Base-by-base conservation (phyloP, 2,797 vertebrate species). In the Poecile montanus region DNA sequence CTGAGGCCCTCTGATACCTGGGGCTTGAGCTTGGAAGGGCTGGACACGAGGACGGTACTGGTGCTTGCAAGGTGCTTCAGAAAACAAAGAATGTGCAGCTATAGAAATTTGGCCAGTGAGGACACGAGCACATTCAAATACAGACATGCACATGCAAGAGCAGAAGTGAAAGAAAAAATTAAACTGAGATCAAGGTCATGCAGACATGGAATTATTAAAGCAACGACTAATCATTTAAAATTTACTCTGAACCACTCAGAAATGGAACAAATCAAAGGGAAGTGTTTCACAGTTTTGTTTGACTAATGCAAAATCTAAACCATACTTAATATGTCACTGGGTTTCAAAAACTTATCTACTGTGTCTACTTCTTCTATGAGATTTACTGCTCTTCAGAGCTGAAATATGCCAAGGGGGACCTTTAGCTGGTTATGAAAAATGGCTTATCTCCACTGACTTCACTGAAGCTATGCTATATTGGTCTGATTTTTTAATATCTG, bases 351-450 rank as follows among this genome's bases (percentile, higher is more conserved):
- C 54, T 88, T 91, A 91, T 40, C 71, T 92, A 62, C 2, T 5
- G 34, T 70, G 34, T 78, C 65, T 82, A 22, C 54, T 53, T 80
- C 81, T 82, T 79, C 53, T 75, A 42, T 62, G 85, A 91, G 85
- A 88, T 79, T 84, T 93, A 90, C 85, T 71, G 44, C 45, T 93
- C 57, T 86, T 91, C 40, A 84, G 79, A 93, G 85, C 66, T 94
- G 87, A 96, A 94, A 79, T 95, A 85, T 82, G 85, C 58, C 80
- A 91, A 93, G 57, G 53, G 36, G 22, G 13, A 88, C 81, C 67
- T 88, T 88, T 77, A 80, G 25, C 16, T 91, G 27, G 50, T 77
- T 76, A 18, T 77, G 74, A 86, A 70, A 94, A 90, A 82, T 89
- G 60, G 30, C 29, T 88, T 87, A 67, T 74, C 57, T 74, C 30